Evolutionary conservation across 2,797 vertebrate genomes (phyloP), one percentile per base, ranked within the genome.

Genomic region (Amphiprion clarkii): DNA sequence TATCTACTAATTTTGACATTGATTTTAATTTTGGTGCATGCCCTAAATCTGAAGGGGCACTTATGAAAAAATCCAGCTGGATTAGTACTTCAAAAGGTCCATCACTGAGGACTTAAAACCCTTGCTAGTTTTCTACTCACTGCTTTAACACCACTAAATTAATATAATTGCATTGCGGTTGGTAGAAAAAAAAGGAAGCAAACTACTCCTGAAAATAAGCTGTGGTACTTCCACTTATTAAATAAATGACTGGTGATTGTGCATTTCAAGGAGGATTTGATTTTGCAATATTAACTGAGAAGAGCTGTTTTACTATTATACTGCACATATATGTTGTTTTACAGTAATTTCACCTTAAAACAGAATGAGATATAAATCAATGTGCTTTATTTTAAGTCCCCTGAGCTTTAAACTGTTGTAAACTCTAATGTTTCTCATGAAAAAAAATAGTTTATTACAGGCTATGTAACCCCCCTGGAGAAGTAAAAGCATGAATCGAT

Each of bases 341-440:
- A 53, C 10, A 39, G 19, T 65, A 31, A 73, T 55, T 60, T 82
- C 25, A 27, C 72, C 16, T 3, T 69, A 29, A 64, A 39, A 71
- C 17, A 61, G 56, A 74, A 44, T 3, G 16, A 72, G 46, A 51
- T 31, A 54, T 53, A 62, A 11, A 29, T 67, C 39, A 49, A 42
- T 14, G 0, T 25, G 40, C 53, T 64, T 70, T 29, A 74, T 76
- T 69, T 78, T 40, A 57, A 60, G 69, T 61, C 29, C 74, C 17
- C 57, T 69, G 23, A 67, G 71, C 66, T 74, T 61, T 27, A 52
- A 62, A 67, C 33, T 64, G 60, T 69, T 74, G 79, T 73, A 72
- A 83, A 69, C 17, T 11, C 19, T 62, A 52, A 55, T 17, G 40
- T 60, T 58, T 59, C 54, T 59, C 59, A 62, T 63, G 4, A 72